A percentile compares a stretch with the other conserved stretches of the same genome.
Conservation (phyloP, 2,113 vertebrate species). For the Acanthochromis polyacanthus region DNA sequence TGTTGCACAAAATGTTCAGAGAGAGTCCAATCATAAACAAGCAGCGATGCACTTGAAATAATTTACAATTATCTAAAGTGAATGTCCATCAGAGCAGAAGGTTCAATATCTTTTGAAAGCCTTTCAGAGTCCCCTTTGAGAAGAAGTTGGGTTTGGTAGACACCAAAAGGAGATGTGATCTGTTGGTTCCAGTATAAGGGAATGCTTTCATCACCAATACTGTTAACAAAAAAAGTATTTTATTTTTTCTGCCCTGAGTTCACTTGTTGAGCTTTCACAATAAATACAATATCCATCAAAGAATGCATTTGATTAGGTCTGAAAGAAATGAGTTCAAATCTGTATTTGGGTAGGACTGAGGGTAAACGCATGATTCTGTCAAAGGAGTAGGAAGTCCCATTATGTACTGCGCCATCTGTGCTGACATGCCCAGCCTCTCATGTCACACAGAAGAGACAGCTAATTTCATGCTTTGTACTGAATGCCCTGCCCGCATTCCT, state of each 20-base stretch:
- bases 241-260: no score
- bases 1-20: not conserved
- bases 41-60: no score
- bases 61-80: no score
- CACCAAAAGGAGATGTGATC: not conserved
- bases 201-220: slow-evolving; percentile 10
- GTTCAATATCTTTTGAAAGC: no score
- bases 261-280: not conserved
- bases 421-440: slow-evolving; percentile 25
- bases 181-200: not conserved
- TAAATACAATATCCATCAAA: slow-evolving; percentile 20
- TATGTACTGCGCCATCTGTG: slow-evolving; percentile 19
- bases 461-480: slow-evolving; percentile 42
- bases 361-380: slow-evolving; percentile 22
- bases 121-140: not conserved
- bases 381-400: slow-evolving; percentile 7
- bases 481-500: slow-evolving; percentile 17
- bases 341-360: not conserved
- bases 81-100: no score
- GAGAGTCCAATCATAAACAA: no score
- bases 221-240: no score
- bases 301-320: slow-evolving; percentile 15
- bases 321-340: slow-evolving; percentile 24
- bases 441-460: slow-evolving; percentile 12
- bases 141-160: not conserved